Evolutionary conservation across 2,888 invertebrate species (phyloP).

Genomic region (Hermaeophaga mercurialis): DNA sequence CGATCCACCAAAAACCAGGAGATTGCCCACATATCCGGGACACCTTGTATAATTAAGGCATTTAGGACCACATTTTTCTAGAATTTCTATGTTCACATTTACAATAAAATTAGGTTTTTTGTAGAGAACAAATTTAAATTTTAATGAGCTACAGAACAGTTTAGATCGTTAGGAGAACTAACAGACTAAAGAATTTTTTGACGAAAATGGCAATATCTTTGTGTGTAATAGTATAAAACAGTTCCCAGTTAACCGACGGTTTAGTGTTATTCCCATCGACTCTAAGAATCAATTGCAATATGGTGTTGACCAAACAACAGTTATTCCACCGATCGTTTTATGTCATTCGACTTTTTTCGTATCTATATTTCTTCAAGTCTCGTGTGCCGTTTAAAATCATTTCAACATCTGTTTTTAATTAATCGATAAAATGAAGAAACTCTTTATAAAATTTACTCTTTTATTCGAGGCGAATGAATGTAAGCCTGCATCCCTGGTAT

Average conservation of each 20-base stretch:
- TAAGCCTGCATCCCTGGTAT: too few relatives aligned
- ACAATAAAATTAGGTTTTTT: too few relatives aligned
- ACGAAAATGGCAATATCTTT: constrained; percentile 18
- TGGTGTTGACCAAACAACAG: constrained; percentile 21
- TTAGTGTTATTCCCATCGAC: constrained; percentile 18
- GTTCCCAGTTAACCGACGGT: constrained; percentile 17
- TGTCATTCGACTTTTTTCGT: constrained; percentile 14
- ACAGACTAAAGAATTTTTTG: constrained; percentile 10
- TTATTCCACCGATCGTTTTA: constrained; percentile 12
- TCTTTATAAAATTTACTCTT: too few relatives aligned
- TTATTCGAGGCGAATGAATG: too few relatives aligned
- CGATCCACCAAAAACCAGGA: too few relatives aligned
- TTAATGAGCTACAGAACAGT: background rate
- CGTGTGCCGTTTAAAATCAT: too few relatives aligned
- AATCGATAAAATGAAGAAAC: too few relatives aligned
- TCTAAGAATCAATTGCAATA: constrained; percentile 24
- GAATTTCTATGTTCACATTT: too few relatives aligned
- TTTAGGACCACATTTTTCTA: too few relatives aligned
- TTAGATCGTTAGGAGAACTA: background rate
- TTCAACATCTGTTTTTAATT: too few relatives aligned
- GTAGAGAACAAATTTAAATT: background rate
- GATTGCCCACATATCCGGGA: too few relatives aligned
- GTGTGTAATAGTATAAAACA: constrained; percentile 19
- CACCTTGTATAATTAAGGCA: too few relatives aligned
- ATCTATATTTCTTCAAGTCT: constrained; percentile 9